Percentiles rank a stretch among this genome's conserved stretches.
Evolutionary conservation across 1,140 invertebrate species (phyloP).

Genomic region (Xylocopa sonorina): DNA sequence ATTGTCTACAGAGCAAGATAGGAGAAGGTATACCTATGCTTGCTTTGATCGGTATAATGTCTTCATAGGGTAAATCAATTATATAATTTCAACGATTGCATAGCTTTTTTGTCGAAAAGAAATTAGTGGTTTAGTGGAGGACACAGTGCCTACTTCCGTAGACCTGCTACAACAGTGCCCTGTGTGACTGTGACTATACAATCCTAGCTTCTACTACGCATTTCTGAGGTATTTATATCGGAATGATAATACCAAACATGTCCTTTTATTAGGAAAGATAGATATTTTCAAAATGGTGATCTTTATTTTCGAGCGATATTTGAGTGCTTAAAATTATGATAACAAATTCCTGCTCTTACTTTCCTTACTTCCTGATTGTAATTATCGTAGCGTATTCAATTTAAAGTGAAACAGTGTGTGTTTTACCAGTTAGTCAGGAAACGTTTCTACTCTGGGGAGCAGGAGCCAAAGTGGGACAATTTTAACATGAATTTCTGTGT

Average conservation of each 20-base stretch:
- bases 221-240: slow-evolving; percentile 82
- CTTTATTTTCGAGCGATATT: slow-evolving; percentile 54
- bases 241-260: slow-evolving; percentile 81
- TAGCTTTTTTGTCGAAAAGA: slow-evolving; percentile 78
- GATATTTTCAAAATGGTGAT: slow-evolving; percentile 51
- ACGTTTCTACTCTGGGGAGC: neutral
- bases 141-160: slow-evolving; percentile 81
- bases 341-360: slow-evolving; percentile 56
- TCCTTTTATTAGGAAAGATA: slow-evolving; percentile 71
- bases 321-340: slow-evolving; percentile 49
- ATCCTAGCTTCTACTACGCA: slow-evolving; percentile 82
- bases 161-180: slow-evolving; percentile 81
- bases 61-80: slow-evolving; percentile 70
- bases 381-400: slow-evolving; percentile 45
- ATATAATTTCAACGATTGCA: slow-evolving; percentile 72
- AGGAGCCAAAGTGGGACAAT: slow-evolving; percentile 4
- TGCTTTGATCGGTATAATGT: slow-evolving; percentile 77
- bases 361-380: slow-evolving; percentile 49
- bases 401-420: slow-evolving; percentile 13
- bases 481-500: slow-evolving; percentile 3
- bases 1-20: slow-evolving; percentile 75
- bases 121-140: slow-evolving; percentile 80
- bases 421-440: slow-evolving; percentile 32
- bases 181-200: slow-evolving; percentile 82
- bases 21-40: slow-evolving; percentile 82